These are phyloP conservation scores for Hirtodrosophila trivittata DNA, from an alignment of 2,888 invertebrate species.

Conservation along the genomic window DNA sequence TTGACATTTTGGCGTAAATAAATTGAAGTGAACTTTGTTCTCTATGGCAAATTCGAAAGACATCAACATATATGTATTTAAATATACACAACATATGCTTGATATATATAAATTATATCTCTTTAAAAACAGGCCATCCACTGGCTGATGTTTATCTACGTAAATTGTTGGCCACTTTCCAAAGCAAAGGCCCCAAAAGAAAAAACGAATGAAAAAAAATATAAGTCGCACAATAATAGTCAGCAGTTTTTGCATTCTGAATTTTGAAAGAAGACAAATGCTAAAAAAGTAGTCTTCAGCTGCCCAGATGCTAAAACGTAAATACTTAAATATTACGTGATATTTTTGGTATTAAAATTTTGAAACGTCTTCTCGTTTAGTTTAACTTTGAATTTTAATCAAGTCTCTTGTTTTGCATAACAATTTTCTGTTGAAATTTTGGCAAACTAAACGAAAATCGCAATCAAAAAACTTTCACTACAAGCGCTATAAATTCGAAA, in stretches of 20 bases:
- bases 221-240: conserved; percentile 41
- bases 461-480: conserved; percentile 33
- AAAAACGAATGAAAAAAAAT: background rate
- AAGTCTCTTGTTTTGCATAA: conserved; percentile 29
- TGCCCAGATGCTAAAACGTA: conserved; percentile 14
- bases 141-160: conserved; percentile 32
- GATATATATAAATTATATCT: conserved; percentile 6
- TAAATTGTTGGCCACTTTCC: conserved; percentile 51
- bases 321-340: conserved; percentile 41
- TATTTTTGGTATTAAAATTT: conserved; percentile 26
- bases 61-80: conserved; percentile 16
- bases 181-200: conserved; percentile 21
- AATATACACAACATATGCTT: background rate
- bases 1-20: conserved; percentile 26
- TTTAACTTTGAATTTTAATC: background rate
- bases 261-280: conserved; percentile 12
- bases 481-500: too few species aligned
- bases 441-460: conserved; percentile 9
- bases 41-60: conserved; percentile 11
- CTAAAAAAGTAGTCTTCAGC: conserved; percentile 6
- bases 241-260: conserved; percentile 35
- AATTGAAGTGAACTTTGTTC: conserved; percentile 49
- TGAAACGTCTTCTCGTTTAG: background rate
- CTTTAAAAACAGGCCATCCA: conserved; percentile 41
- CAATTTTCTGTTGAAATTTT: conserved; percentile 17